These are phyloP conservation scores for Lypha dubia DNA, from an alignment of 2,888 invertebrate genomes.

Conservation along the genomic window DNA sequence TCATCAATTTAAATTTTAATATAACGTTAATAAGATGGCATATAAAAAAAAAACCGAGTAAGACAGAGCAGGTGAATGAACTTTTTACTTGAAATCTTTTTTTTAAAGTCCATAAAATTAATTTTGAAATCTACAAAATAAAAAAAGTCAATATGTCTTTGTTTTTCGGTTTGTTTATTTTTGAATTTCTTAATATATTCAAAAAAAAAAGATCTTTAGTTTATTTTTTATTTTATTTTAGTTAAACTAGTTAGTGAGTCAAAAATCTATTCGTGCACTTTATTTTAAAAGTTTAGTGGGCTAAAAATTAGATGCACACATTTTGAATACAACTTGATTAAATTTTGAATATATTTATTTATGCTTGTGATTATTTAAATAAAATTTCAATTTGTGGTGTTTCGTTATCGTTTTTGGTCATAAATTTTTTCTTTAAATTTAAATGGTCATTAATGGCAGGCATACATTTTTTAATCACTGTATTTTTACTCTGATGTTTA, in stretches of 20 bases:
- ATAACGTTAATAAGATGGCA: conserved; percentile 21
- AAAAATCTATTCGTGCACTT: background rate
- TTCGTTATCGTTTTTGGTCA: background rate
- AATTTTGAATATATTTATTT: too few species aligned
- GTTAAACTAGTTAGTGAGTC: background rate
- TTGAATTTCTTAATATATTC: conserved; percentile 20
- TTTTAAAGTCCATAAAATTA: conserved; percentile 33
- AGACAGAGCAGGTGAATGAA: conserved; percentile 51
- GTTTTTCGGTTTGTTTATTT: conserved; percentile 25
- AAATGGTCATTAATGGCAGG: background rate
- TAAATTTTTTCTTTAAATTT: background rate
- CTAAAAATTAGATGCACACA: background rate
- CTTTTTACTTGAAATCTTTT: conserved; percentile 2
- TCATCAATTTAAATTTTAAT: conserved; percentile 1
- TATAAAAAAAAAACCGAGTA: background rate
- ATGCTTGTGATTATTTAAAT: too few species aligned
- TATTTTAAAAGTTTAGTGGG: conserved; percentile 3
- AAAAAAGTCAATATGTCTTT: background rate
- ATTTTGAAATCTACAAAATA: conserved; percentile 7
- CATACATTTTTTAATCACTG: background rate
- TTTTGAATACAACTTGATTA: background rate
- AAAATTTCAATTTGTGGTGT: too few species aligned
- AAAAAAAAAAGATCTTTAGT: background rate
- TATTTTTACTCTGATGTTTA: background rate
- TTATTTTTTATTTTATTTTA: too few species aligned